Percentiles rank a stretch among this genome's conserved stretches.
Conservation (phyloP, 2,888 invertebrate genomes). For the Nycteola revayana region DNA sequence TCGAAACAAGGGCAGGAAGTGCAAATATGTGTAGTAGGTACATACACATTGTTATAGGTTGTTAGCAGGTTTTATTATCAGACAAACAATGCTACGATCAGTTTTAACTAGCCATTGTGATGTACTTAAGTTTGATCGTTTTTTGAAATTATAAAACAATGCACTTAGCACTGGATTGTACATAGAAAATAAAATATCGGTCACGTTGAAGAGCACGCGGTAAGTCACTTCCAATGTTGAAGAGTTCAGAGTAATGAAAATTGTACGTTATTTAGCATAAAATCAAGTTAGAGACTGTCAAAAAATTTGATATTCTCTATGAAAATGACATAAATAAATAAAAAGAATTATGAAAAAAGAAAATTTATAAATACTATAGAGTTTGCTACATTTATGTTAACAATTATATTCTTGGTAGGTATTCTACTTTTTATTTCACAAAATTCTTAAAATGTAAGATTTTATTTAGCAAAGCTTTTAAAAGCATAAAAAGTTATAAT, state of each 20-base stretch:
- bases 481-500: constrained; percentile 31
- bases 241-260: too few relatives aligned
- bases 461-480: constrained; percentile 12
- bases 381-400: too few relatives aligned
- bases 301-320: too few relatives aligned
- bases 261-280: too few relatives aligned
- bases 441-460: too few relatives aligned
- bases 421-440: too few relatives aligned
- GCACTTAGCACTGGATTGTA: constrained; percentile 40
- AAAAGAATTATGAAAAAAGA: too few relatives aligned
- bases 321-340: too few relatives aligned
- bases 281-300: too few relatives aligned
- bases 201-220: constrained; percentile 63
- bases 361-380: too few relatives aligned
- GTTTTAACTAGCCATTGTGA: constrained; percentile 62
- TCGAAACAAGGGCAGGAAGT: constrained; percentile 61
- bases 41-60: constrained; percentile 26
- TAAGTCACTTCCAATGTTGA: not conserved
- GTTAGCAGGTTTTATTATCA: constrained; percentile 57
- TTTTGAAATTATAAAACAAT: constrained; percentile 54
- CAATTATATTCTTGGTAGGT: too few relatives aligned
- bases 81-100: constrained; percentile 70
- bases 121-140: constrained; percentile 43
- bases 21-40: constrained; percentile 49
- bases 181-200: constrained; percentile 43